Evolutionary conservation across 2,888 invertebrate species (phyloP).

Genomic region (Calliphora vomitoria): DNA sequence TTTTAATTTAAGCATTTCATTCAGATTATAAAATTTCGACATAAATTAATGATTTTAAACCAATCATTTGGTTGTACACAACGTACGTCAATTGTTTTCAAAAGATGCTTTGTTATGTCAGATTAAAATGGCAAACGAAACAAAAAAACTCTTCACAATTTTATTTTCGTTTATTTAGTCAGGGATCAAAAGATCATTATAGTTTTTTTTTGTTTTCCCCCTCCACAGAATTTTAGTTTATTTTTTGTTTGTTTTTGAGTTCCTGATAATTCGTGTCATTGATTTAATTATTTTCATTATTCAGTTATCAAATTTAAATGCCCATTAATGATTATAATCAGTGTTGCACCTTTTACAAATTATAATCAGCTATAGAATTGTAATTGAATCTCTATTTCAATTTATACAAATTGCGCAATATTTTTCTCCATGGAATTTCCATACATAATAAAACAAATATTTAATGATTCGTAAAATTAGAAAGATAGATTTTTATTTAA

Average conservation of each 20-base stretch:
- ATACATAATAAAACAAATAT: conserved; percentile 52
- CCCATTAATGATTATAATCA: conserved; percentile 38
- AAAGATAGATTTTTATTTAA: conserved; percentile 31
- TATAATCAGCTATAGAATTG: conserved; percentile 6
- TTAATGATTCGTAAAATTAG: conserved; percentile 61
- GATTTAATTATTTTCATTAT: conserved; percentile 43
- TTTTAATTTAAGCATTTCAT: conserved; percentile 14
- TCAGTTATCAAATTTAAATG: conserved; percentile 27
- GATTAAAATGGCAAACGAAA: background rate
- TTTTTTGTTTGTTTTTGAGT: background rate
- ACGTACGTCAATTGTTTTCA: background rate
- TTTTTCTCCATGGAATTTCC: conserved; percentile 36
- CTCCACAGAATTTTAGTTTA: background rate
- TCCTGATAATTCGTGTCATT: conserved; percentile 38
- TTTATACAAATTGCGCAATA: conserved; percentile 50
- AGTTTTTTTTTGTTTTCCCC: background rate
- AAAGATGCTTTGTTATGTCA: background rate
- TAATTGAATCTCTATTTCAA: conserved; percentile 17
- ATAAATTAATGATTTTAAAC: conserved; percentile 18
- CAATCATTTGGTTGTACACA: background rate
- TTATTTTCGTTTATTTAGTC: conserved; percentile 9
- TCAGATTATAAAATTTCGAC: background rate
- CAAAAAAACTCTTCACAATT: conserved; percentile 3
- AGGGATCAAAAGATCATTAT: conserved; percentile 32
- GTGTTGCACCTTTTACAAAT: conserved; percentile 20